phyloP scores from a whole-genome alignment of 1,140 invertebrate species.

The Drosophila tristis region DNA sequence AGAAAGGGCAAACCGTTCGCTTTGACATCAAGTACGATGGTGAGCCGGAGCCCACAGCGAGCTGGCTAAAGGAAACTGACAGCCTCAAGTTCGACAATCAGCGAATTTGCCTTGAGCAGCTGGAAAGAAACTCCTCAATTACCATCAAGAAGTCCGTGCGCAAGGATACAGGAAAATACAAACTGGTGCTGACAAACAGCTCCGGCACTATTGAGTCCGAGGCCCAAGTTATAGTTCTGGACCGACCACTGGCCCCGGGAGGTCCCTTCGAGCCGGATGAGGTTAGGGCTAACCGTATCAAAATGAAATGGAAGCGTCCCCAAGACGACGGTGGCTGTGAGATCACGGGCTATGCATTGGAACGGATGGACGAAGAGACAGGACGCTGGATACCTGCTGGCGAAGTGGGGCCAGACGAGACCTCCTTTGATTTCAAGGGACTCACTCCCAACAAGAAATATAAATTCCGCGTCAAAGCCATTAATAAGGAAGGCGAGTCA shows the following conservation, averaged over 20 bases:
- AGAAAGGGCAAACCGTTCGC: slow-evolving; percentile 96
- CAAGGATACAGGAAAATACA: slow-evolving; percentile 96
- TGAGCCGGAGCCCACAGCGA: slow-evolving; percentile 96
- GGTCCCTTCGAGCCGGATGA: slow-evolving; percentile 95
- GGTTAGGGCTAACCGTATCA: slow-evolving; percentile 95
- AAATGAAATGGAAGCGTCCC: slow-evolving; percentile 97
- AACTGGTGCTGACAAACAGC: slow-evolving; percentile 92
- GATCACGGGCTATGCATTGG: slow-evolving; percentile 97
- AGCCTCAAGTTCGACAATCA: slow-evolving; percentile 89
- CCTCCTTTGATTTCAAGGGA: slow-evolving; percentile 94
- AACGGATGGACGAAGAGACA: slow-evolving; percentile 98
- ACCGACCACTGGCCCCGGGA: slow-evolving; percentile 93
- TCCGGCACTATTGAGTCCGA: slow-evolving; percentile 93
- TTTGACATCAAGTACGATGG: slow-evolving; percentile 96
- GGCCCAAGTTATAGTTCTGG: slow-evolving; percentile 94
- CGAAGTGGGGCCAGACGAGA: slow-evolving; percentile 93
- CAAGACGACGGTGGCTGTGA: slow-evolving; percentile 96
- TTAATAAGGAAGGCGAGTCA: slow-evolving; percentile 99
- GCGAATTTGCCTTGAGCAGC: slow-evolving; percentile 94
- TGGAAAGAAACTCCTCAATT: slow-evolving; percentile 95
- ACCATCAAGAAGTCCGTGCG: slow-evolving; percentile 94
- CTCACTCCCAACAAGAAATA: slow-evolving; percentile 99
- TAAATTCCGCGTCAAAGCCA: slow-evolving; percentile 98
- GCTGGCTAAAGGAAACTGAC: slow-evolving; percentile 90
- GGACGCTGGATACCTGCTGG: slow-evolving; percentile 96